Percentiles rank a stretch among this genome's conserved stretches.
Conservation (phyloP, 2,113 vertebrate species). For the Ornithorhynchus anatinus region DNA sequence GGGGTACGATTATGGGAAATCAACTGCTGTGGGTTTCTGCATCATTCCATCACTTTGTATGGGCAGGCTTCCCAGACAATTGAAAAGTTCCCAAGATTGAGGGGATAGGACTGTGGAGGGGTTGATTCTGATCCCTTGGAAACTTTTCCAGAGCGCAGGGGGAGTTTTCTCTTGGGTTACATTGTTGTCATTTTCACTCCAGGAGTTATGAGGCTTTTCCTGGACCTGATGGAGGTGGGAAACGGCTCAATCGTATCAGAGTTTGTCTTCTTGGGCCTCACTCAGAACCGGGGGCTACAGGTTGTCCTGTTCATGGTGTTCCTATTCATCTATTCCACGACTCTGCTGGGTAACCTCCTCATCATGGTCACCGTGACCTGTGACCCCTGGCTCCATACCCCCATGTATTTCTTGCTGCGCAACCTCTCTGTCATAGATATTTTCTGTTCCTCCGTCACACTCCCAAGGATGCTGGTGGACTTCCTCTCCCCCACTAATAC, state of each 20-base stretch:
- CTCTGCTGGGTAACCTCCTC: slow-evolving; percentile 34
- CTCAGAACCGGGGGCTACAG: slow-evolving; percentile 22
- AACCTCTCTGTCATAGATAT: slow-evolving; percentile 50
- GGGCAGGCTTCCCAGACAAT: no score
- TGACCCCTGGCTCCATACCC: slow-evolving; percentile 20
- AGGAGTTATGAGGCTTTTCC: neutral
- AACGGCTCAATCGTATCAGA: slow-evolving; percentile 28
- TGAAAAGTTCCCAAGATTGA: no score
- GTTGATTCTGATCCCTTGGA: no score
- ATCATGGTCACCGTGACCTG: slow-evolving; percentile 17
- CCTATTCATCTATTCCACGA: slow-evolving; percentile 28
- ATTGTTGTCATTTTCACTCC: neutral
- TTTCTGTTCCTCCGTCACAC: slow-evolving; percentile 47
- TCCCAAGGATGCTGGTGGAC: slow-evolving; percentile 53
- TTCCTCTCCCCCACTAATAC: slow-evolving; percentile 24
- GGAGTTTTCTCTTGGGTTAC: no score
- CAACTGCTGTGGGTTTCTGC: no score
- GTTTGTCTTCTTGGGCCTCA: slow-evolving; percentile 43
- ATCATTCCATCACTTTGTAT: no score
- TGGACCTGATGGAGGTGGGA: neutral
- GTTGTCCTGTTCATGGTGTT: slow-evolving; percentile 33
- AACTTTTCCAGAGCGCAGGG: no score
- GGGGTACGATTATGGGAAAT: no score
- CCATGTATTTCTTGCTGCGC: slow-evolving; percentile 54
- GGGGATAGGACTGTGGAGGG: no score